Conservation (phyloP, 2,797 vertebrate species). For the Spondyliosoma cantharus region DNA sequence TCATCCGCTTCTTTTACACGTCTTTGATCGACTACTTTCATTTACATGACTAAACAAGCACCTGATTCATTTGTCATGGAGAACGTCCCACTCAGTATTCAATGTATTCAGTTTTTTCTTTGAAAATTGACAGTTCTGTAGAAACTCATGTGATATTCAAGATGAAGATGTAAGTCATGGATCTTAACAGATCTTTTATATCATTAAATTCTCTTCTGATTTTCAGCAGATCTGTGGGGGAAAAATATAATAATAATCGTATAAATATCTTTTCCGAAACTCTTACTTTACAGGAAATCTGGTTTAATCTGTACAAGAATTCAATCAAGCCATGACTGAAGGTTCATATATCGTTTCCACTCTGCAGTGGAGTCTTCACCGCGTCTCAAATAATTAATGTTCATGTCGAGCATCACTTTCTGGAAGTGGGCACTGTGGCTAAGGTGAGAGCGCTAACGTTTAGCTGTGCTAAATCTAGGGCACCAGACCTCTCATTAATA, state of each 20-base stretch:
- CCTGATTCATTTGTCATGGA: constrained; percentile 75
- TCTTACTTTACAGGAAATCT: constrained; percentile 1
- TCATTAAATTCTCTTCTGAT: neutral
- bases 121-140: constrained; percentile 43
- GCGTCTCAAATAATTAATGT: constrained; percentile 62
- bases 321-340: constrained; percentile 28
- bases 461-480: constrained; percentile 51
- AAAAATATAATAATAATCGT: neutral
- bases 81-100: constrained; percentile 46
- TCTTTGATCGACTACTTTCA: constrained; percentile 75
- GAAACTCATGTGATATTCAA: constrained; percentile 17
- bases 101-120: constrained; percentile 48
- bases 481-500: constrained; percentile 67
- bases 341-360: constrained; percentile 30
- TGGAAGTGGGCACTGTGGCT: constrained; percentile 33
- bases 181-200: constrained; percentile 13
- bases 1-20: constrained; percentile 64
- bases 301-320: neutral
- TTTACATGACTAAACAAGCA: constrained; percentile 76
- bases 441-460: constrained; percentile 57
- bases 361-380: constrained; percentile 41
- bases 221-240: neutral
- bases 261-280: neutral
- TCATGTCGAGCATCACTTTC: constrained; percentile 48
- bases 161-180: neutral